Conservation (phyloP, 2,113 vertebrate genomes). For the Eretmodus cyanostictus region DNA sequence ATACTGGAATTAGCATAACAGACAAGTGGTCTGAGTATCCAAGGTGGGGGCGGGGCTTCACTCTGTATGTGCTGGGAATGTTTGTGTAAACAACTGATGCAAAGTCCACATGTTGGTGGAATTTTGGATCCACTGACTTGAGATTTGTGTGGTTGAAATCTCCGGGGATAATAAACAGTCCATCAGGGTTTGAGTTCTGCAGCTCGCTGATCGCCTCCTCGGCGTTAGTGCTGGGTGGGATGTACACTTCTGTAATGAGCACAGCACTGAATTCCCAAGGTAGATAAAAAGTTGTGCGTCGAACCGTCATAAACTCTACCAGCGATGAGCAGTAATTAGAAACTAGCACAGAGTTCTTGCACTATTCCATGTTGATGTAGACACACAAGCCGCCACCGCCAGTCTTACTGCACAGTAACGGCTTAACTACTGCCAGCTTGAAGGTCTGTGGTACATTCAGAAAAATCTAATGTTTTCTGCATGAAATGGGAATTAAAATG, state of each 20-base stretch:
- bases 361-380: neutral
- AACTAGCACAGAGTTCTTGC: neutral
- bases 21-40: neutral
- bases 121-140: neutral
- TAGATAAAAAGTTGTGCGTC: rapidly evolving
- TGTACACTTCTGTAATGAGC: neutral
- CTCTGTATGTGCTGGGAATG: neutral
- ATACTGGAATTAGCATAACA: neutral
- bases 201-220: neutral
- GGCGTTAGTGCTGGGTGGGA: neutral
- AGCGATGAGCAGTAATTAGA: neutral
- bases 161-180: neutral
- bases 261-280: neutral
- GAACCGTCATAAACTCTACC: neutral
- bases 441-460: neutral
- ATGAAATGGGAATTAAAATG: neutral
- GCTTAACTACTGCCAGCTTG: neutral
- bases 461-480: neutral
- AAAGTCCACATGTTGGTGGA: neutral
- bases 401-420: neutral
- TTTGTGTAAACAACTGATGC: neutral
- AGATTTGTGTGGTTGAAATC: neutral
- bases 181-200: neutral
- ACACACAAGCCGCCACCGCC: neutral
- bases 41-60: neutral